Conservation (phyloP, 2,797 vertebrate species). For the Periparus ater region DNA sequence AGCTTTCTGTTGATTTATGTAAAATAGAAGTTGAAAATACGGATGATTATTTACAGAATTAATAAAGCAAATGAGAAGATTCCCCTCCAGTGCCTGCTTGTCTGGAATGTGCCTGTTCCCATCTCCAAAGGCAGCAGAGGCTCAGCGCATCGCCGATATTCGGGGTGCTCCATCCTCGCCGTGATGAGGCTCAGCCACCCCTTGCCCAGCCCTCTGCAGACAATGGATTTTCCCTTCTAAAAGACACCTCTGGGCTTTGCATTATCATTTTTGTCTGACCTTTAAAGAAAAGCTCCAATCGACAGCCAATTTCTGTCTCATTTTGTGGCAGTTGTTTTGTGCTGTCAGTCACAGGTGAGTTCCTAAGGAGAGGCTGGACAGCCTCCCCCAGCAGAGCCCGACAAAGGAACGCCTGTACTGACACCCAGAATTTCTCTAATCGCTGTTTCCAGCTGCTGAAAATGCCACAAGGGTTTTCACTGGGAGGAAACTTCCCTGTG, state of each 20-base stretch:
- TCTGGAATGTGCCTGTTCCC: background rate
- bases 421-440: background rate
- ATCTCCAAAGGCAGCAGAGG: background rate
- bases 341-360: background rate
- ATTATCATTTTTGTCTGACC: background rate
- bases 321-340: background rate
- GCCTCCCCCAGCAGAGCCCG: background rate
- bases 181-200: accelerated
- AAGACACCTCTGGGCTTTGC: background rate
- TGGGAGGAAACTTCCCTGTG: background rate
- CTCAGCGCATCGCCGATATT: accelerated
- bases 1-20: background rate
- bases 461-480: background rate
- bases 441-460: background rate
- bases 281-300: background rate
- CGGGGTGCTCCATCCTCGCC: accelerated
- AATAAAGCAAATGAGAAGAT: background rate
- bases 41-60: background rate
- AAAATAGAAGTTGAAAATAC: accelerated
- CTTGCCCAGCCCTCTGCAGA: background rate
- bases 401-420: background rate
- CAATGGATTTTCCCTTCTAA: background rate
- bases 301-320: background rate
- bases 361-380: background rate
- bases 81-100: background rate